Percentiles rank a stretch among this genome's conserved stretches.
Evolutionary conservation across 1,140 invertebrate genomes (phyloP).

Genomic region (Drosophila pseudoobscura): DNA sequence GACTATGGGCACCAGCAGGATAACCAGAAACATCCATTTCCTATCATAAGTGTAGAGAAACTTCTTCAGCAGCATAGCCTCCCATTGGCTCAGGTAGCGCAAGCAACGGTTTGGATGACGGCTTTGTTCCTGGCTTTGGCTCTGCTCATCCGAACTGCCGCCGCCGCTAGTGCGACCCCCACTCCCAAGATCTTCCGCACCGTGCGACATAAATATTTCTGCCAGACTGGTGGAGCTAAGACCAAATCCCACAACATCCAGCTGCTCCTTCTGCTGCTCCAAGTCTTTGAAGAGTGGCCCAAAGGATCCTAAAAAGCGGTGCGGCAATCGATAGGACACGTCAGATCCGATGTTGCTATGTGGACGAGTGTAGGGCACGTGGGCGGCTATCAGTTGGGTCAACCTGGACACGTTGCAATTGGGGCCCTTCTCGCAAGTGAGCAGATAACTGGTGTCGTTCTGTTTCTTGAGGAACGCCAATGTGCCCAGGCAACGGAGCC

Average conservation of each 20-base stretch:
- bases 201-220: too few relatives aligned
- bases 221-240: too few relatives aligned
- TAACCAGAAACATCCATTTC: constrained; percentile 4
- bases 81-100: constrained; percentile 8
- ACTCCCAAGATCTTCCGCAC: too few relatives aligned
- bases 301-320: too few relatives aligned
- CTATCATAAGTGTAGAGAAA: background rate
- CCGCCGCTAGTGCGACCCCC: too few relatives aligned
- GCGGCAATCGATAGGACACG: too few relatives aligned
- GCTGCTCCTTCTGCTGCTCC: too few relatives aligned
- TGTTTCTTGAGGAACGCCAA: constrained; percentile 93
- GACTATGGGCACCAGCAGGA: constrained; percentile 1
- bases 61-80: constrained; percentile 25
- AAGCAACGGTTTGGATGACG: background rate
- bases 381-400: constrained; percentile 2
- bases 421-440: constrained; percentile 21
- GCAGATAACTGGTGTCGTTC: constrained; percentile 85
- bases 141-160: background rate
- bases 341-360: background rate
- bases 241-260: too few relatives aligned
- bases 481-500: constrained; percentile 91
- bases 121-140: background rate
- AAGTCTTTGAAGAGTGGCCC: too few relatives aligned
- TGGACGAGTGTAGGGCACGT: constrained; percentile 1
- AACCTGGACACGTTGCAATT: constrained; percentile 19